These are phyloP conservation scores for Creontiades dilutus DNA, from an alignment of 2,888 invertebrate genomes.

Conservation along the genomic window DNA sequence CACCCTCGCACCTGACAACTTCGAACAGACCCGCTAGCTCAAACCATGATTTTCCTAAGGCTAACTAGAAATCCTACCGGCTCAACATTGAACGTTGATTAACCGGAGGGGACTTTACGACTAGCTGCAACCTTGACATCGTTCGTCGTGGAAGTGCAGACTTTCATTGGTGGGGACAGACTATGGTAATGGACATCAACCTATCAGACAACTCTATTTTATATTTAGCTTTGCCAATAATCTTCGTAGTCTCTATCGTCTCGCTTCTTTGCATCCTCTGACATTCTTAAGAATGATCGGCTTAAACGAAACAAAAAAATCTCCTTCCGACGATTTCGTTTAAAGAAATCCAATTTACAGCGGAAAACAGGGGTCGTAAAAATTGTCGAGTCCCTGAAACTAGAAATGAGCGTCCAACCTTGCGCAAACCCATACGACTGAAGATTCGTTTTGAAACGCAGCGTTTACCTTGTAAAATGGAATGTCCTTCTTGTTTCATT, in stretches of 20 bases:
- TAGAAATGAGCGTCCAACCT: constrained; percentile 17
- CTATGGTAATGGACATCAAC: not conserved
- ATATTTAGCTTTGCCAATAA: not conserved
- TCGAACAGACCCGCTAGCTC: not conserved
- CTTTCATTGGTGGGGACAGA: constrained; percentile 10
- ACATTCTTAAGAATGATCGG: not conserved
- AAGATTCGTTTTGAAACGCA: constrained; percentile 9
- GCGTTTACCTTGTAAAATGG: not conserved
- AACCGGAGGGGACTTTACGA: not conserved
- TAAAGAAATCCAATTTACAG: not conserved
- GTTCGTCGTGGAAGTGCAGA: not conserved
- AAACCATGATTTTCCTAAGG: constrained; percentile 8
- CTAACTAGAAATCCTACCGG: not conserved
- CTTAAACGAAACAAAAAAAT: not conserved
- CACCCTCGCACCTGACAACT: not conserved
- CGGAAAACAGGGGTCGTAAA: not conserved
- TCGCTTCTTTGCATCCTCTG: not conserved
- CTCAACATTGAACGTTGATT: not conserved
- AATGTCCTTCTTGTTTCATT: constrained; percentile 28
- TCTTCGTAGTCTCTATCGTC: not conserved
- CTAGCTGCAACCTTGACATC: not conserved
- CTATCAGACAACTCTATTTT: constrained; percentile 1
- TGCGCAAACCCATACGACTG: constrained; percentile 13
- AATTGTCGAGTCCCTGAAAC: constrained; percentile 7
- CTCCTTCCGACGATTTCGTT: not conserved